Evolutionary conservation across 2,113 vertebrate genomes (phyloP).

Genomic region (Psittacus erithacus): DNA sequence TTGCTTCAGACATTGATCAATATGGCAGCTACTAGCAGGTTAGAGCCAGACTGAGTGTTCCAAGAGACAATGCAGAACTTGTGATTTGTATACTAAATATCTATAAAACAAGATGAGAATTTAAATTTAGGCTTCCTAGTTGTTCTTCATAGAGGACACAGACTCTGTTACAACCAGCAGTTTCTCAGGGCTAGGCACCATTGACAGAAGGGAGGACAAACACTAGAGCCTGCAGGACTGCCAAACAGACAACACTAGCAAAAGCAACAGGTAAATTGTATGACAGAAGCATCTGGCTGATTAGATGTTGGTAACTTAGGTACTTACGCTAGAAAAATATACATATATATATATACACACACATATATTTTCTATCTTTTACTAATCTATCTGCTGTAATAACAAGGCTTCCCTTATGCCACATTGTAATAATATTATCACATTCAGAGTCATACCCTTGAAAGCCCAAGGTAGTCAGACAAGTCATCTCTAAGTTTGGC

Average conservation of each 20-base stretch:
- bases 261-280: background rate
- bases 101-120: background rate
- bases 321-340: background rate
- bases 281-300: background rate
- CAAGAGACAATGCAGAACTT: background rate
- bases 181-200: background rate
- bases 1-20: background rate
- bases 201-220: background rate
- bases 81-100: background rate
- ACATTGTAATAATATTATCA: background rate
- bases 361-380: background rate
- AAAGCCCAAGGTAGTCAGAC: background rate
- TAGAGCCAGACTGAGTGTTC: background rate
- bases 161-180: background rate
- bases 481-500: background rate
- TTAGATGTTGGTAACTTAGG: background rate
- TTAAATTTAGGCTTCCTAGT: background rate
- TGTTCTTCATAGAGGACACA: background rate
- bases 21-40: background rate
- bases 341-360: background rate
- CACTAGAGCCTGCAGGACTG: background rate
- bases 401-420: background rate
- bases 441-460: background rate
- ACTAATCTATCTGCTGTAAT: background rate
- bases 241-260: background rate